A percentile compares a stretch with the other conserved stretches of the same genome.
These are phyloP conservation scores for Halichoerus grypus DNA, from an alignment of 2,113 vertebrate species.

Conservation along the genomic window DNA sequence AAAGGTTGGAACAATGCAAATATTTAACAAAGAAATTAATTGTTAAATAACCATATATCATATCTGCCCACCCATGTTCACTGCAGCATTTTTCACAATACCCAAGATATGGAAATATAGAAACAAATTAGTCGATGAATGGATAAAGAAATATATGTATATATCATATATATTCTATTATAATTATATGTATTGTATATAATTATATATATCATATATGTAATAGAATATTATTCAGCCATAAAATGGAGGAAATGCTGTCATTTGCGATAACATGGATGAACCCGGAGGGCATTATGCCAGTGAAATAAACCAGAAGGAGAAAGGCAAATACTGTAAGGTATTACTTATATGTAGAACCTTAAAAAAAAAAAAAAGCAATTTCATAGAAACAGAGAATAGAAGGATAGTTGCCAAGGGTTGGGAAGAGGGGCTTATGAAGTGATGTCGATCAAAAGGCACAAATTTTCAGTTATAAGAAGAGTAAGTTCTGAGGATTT, in stretches of 20 bases:
- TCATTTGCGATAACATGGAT: neutral
- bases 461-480: neutral
- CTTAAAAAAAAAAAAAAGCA: neutral
- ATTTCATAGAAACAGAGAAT: neutral
- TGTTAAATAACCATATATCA: neutral
- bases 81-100: neutral
- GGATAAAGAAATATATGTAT: neutral
- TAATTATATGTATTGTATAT: neutral
- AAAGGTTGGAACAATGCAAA: neutral
- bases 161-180: neutral
- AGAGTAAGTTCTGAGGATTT: neutral
- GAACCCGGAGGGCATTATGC: neutral
- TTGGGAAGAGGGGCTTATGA: neutral
- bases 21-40: neutral
- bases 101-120: neutral
- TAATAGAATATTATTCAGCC: neutral
- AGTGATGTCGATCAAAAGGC: neutral
- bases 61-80: neutral
- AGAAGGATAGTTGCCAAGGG: neutral
- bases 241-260: neutral
- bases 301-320: neutral
- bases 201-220: neutral
- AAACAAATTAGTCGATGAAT: neutral
- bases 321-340: neutral
- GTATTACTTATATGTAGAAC: neutral